Evolutionary conservation across 2,797 vertebrate genomes (phyloP).

Genomic region (Poecilia wingei): DNA sequence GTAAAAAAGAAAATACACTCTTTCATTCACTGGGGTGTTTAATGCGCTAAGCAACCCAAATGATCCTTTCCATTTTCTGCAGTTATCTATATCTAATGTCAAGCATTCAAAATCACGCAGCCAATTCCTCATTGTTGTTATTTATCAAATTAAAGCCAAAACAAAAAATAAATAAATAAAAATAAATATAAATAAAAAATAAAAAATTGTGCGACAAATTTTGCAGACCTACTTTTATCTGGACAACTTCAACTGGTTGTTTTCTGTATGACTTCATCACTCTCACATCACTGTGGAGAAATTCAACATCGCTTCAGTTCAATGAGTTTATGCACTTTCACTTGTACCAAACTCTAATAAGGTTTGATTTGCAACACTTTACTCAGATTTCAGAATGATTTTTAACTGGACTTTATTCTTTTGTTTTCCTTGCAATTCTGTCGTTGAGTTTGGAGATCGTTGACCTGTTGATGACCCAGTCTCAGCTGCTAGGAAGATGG

Average conservation of each 20-base stretch:
- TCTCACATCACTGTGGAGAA: neutral
- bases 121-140: neutral
- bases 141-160: neutral
- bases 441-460: neutral
- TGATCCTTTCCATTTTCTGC: neutral
- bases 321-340: neutral
- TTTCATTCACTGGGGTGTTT: neutral
- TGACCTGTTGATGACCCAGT: neutral
- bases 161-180: too few species aligned
- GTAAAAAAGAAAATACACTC: neutral
- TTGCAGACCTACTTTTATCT: neutral
- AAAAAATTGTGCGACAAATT: too few species aligned
- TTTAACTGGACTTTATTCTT: neutral
- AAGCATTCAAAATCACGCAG: neutral
- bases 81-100: neutral
- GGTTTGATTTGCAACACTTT: neutral
- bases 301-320: neutral
- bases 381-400: neutral
- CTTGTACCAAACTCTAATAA: neutral
- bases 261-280: neutral
- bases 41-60: neutral
- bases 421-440: too few species aligned
- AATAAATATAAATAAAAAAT: too few species aligned
- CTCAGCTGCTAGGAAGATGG: neutral
- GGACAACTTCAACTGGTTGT: neutral